Percentiles rank a stretch among this genome's conserved stretches.
phyloP scores from a whole-genome alignment of 1,140 invertebrate genomes.

The Carposina sasakii region DNA sequence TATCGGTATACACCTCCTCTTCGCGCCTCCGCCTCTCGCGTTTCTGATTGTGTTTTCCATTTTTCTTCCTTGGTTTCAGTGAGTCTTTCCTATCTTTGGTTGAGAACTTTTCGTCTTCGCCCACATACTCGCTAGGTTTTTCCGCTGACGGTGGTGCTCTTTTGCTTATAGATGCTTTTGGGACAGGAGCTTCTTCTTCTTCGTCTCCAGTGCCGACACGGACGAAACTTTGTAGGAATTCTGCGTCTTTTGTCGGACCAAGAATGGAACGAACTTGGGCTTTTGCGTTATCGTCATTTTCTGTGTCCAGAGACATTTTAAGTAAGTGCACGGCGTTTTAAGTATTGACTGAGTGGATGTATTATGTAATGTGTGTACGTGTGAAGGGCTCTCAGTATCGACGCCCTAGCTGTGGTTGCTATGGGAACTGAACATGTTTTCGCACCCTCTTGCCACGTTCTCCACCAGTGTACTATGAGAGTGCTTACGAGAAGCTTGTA shows the following conservation, averaged over 20 bases:
- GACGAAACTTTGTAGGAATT: constrained; percentile 83
- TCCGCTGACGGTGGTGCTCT: constrained; percentile 48
- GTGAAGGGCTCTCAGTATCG: constrained; percentile 50
- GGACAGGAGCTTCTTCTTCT: constrained; percentile 52
- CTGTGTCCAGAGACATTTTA: constrained; percentile 26
- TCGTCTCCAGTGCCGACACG: constrained; percentile 74
- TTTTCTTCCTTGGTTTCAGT: constrained; percentile 53
- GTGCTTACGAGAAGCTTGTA: too few species aligned
- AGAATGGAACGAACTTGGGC: constrained; percentile 70
- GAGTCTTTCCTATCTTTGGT: constrained; percentile 46
- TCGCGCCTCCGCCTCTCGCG: constrained; percentile 75
- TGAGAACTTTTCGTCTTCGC: constrained; percentile 40
- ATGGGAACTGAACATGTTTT: constrained; percentile 60
- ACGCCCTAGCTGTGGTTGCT: constrained; percentile 55
- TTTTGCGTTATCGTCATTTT: constrained; percentile 47
- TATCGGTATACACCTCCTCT: constrained; percentile 90
- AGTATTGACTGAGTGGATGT: constrained; percentile 9
- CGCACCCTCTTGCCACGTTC: constrained; percentile 45
- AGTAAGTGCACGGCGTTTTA: constrained; percentile 3
- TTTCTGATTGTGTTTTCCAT: constrained; percentile 58
- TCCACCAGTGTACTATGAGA: too few species aligned
- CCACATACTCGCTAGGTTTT: constrained; percentile 29
- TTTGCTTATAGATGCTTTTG: constrained; percentile 65
- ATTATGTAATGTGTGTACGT: constrained; percentile 49
- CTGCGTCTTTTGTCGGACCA: constrained; percentile 78